A percentile compares a stretch with the other conserved stretches of the same genome.
Conservation (phyloP, 2,888 invertebrate species). For the Patella pellucida region DNA sequence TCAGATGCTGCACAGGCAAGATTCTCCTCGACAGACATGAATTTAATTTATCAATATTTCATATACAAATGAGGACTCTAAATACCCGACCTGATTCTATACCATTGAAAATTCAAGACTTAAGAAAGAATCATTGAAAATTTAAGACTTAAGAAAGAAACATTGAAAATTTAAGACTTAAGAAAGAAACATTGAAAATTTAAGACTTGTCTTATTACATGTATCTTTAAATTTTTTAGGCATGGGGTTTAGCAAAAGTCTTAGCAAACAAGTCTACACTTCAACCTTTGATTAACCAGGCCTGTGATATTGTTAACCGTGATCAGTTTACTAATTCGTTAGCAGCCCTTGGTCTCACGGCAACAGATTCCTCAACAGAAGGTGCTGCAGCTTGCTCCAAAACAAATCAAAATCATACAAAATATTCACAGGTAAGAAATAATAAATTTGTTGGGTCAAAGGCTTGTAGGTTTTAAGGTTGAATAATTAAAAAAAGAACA, state of each 20-base stretch:
- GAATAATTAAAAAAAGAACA: no score
- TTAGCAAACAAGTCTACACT: constrained; percentile 61
- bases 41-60: no score
- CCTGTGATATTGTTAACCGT: constrained; percentile 77
- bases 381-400: constrained; percentile 15
- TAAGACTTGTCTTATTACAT: neutral
- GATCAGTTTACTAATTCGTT: constrained; percentile 77
- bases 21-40: no score
- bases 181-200: neutral
- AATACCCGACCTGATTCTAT: no score
- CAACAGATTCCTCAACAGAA: constrained; percentile 59
- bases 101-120: no score
- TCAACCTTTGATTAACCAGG: constrained; percentile 68
- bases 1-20: no score
- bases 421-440: constrained; percentile 51
- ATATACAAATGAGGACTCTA: no score
- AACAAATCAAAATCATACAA: constrained; percentile 30
- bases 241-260: constrained; percentile 69
- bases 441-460: no score
- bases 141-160: neutral
- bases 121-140: neutral
- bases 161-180: no score
- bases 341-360: constrained; percentile 75
- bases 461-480: no score
- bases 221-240: constrained; percentile 54